Percentiles rank a stretch among this genome's conserved stretches.
Conservation (phyloP, 92 coral and sea anemone species). For the Pocillopora meandrina region DNA sequence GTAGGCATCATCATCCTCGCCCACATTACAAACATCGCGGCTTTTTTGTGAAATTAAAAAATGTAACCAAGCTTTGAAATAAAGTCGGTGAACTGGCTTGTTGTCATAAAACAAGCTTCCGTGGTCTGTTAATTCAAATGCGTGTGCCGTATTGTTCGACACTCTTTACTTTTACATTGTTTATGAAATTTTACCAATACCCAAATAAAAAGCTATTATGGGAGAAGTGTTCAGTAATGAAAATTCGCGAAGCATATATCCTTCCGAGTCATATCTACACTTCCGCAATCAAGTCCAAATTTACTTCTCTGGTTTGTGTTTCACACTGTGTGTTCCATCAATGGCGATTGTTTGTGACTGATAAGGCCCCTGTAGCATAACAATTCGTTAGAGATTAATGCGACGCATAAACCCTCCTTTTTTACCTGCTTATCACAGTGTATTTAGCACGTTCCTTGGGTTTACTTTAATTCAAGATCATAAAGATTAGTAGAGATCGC, state of each 20-base stretch:
- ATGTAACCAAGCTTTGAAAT: constrained; percentile 38
- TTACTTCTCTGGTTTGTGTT: constrained; percentile 73
- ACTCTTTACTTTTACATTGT: constrained; percentile 68
- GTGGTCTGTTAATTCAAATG: constrained; percentile 59
- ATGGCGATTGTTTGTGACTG: constrained; percentile 66
- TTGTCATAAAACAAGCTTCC: constrained; percentile 63
- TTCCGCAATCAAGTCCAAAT: constrained; percentile 90
- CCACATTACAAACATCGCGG: constrained; percentile 12
- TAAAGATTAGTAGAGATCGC: constrained; percentile 55
- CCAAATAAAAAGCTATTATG: constrained; percentile 71
- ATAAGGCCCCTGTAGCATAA: constrained; percentile 64
- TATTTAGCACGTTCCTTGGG: constrained; percentile 72
- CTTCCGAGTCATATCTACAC: constrained; percentile 69
- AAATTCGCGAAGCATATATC: constrained; percentile 48
- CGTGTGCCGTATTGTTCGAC: constrained; percentile 54
- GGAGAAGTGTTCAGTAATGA: constrained; percentile 73
- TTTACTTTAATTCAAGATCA: constrained; percentile 74
- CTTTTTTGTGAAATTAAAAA: constrained; percentile 6
- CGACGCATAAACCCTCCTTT: constrained; percentile 63
- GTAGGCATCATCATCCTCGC: neutral
- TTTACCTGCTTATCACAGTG: constrained; percentile 69
- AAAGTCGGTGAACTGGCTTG: constrained; percentile 53
- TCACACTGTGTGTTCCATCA: constrained; percentile 59
- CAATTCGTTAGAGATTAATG: constrained; percentile 81
- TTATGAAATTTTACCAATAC: constrained; percentile 81